A percentile compares a stretch with the other conserved stretches of the same genome.
Conservation (phyloP, 2,888 invertebrate species). For the Mesorhabditis spiculigera region DNA sequence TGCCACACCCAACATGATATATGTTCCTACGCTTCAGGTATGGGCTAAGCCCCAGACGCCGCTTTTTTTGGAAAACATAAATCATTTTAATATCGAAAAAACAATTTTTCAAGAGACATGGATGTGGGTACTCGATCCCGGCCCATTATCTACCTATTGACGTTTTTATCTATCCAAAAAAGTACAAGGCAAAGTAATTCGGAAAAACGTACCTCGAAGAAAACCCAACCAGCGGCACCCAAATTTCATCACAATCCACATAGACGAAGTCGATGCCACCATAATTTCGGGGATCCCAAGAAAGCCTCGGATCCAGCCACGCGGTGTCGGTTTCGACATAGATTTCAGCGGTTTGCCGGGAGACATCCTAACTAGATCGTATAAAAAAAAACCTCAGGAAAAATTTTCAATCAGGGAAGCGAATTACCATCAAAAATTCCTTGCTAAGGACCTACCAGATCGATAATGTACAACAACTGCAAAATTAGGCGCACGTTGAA, state of each 20-base stretch:
- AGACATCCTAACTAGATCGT: not conserved
- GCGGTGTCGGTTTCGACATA: not conserved
- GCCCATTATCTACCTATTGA: too few relatives aligned
- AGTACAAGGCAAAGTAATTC: too few relatives aligned
- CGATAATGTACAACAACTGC: not conserved
- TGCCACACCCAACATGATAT: too few relatives aligned
- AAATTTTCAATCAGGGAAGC: too few relatives aligned
- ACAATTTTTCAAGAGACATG: too few relatives aligned
- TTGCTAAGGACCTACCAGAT: not conserved
- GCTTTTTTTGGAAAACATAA: too few relatives aligned
- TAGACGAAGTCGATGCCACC: conserved; percentile 12
- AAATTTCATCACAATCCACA: not conserved
- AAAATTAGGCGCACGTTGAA: not conserved
- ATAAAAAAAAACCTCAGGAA: not conserved
- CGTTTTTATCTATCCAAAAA: too few relatives aligned
- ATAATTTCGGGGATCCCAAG: conserved; percentile 20
- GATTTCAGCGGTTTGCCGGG: not conserved
- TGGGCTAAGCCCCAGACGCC: too few relatives aligned
- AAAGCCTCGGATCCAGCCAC: conserved; percentile 14
- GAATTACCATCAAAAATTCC: too few relatives aligned
- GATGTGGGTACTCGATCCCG: too few relatives aligned
- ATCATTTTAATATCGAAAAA: too few relatives aligned
- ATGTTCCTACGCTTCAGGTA: too few relatives aligned
- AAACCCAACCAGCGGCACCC: not conserved
- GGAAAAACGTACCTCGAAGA: not conserved